Base-by-base conservation (phyloP, 2,113 vertebrate genomes). In the Hypanus sabinus region DNA sequence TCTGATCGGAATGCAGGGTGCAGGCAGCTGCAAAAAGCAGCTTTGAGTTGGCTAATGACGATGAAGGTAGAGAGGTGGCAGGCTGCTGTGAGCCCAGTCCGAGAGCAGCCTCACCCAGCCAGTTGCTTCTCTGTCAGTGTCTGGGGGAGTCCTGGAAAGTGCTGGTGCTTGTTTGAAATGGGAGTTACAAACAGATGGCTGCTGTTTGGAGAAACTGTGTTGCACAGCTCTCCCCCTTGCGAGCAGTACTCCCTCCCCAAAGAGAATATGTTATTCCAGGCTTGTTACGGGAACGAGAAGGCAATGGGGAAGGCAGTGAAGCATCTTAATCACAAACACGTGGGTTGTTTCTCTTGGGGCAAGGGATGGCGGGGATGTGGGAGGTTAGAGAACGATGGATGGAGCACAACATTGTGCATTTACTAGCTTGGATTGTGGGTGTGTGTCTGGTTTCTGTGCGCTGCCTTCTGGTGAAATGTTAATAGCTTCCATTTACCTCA, bases 311-410 rank as follows among this genome's bases (percentile, higher is more conserved):
- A 95, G 95, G 94, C 95, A 96, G 96, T 96, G 94, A 81, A 95
- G 94, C 94, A 75, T 95, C 95, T 95, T 97, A 98, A 98, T 98
- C 96, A 97, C 95, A 97, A 95, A 97, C 97, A 96, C 96, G 96
- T 97, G 97, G 95, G 94, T 95, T 95, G 94, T 95, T 96, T 75
- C 36, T 27, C 90, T 22, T 96, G 94, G 94, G 96, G 95, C 95
- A 94, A 83, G 95, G 94, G 94, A 83, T 70, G 70, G 94, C 65
- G 88, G 77, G 94, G 20, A 70, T 94, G 95, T 95, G 95, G 81
- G 36, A 46, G 46, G 46, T 46, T 16, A 30, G 18, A 62, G 55
- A 46, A 73, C 75, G 75, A 46, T 33, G 70, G 71, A 27, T 30
- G 24, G 16, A 33, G 76, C n/a, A 16, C 14, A 33, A 20, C 14